Evolutionary conservation across 2,888 invertebrate species (phyloP).

Genomic region (Eilema depressum): DNA sequence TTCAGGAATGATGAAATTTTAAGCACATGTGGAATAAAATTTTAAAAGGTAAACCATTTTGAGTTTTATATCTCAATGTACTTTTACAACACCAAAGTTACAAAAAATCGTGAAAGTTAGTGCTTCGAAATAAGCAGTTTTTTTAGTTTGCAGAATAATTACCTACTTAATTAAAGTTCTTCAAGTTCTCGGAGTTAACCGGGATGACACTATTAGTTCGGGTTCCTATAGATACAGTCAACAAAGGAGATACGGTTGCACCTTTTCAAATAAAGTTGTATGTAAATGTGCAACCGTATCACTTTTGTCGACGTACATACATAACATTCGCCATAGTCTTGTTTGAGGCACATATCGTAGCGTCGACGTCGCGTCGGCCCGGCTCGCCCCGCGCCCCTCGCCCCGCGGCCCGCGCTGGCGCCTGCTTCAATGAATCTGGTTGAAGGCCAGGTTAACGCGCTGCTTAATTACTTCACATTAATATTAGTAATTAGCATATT

Average conservation of each 20-base stretch:
- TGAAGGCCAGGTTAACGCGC: constrained; percentile 44
- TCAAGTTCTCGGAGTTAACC: not conserved
- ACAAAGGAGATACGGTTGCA: no score
- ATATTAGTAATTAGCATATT: constrained; percentile 58
- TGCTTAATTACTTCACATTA: constrained; percentile 58
- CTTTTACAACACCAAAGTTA: no score
- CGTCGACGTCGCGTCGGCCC: not conserved
- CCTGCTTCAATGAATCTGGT: constrained; percentile 16
- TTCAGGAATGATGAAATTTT: no score
- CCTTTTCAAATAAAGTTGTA: no score
- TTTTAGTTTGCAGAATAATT: not conserved
- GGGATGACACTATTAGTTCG: not conserved
- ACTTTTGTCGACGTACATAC: no score
- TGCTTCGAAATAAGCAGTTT: not conserved
- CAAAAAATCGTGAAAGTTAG: no score
- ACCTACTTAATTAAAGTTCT: not conserved
- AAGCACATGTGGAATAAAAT: no score
- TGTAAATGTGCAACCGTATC: no score
- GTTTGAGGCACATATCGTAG: not conserved
- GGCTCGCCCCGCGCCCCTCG: not conserved
- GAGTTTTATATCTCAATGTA: not conserved
- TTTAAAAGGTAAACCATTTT: not conserved
- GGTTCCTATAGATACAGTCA: no score
- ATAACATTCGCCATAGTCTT: not conserved
- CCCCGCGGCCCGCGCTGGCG: not conserved